Base-by-base conservation (phyloP, 2,888 invertebrate species). In the Conistra vaccinii region DNA sequence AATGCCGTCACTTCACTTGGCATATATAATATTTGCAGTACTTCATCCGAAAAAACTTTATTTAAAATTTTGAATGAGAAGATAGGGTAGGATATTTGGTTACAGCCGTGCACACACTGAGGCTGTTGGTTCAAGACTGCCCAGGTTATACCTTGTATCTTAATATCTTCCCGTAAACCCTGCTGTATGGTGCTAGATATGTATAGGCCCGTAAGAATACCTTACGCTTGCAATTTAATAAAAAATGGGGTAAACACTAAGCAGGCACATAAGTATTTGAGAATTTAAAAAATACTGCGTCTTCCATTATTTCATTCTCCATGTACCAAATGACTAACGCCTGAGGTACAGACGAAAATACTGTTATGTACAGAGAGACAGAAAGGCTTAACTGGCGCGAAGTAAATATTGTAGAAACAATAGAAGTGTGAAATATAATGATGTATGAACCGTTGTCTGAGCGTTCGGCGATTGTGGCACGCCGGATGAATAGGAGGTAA, bases 241-340 rank as follows among this genome's bases (percentile, higher is more conserved):
- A 32, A 23, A 45, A 32, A 23, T 6, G 14, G 12, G 7, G 17
- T 26, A 4, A 14, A 3, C 14, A 32, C 20, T n/a, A 7, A 29
- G 1, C 17, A 20, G 23, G n/a, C 6, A 6, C 35, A n/a, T 26
- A 7, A 17, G 10, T 17, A 51, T 10, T 51, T 51, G 0, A 29
- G 3, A 4, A 45, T 57, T 23, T 32, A 2, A 60, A n/a, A 65
- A 29, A 58, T n/a, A 58, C 26, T 77, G 55, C n/a, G 17, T 12
- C 39, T 66, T 84, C 53, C 70, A 68, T 61, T 68, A 1, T 60
- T 48, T 62, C 3, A 14, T 69, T 35, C 29, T 68, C 70, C 29
- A 26, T 63, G 80, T 26, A 29, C 51, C 88, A 86, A 90, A 88
- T 93, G 91, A 93, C 94, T 95, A 92, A 95, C 92, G 92, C 92